Evolutionary conservation across 2,113 vertebrate species (phyloP).

Genomic region (Cyanocitta stelleri): DNA sequence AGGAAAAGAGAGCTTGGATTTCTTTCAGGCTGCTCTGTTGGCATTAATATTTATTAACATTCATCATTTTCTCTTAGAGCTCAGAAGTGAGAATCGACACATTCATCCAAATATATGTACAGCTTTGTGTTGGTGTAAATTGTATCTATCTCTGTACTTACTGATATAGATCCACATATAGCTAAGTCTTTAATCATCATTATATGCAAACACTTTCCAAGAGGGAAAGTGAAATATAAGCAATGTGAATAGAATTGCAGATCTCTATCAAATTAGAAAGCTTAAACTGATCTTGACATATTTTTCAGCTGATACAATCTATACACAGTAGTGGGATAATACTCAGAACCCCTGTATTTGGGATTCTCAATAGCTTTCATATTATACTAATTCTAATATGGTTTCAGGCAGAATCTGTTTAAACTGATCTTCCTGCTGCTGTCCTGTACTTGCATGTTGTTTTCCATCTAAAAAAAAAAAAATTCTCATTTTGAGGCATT

Average conservation of each 20-base stretch:
- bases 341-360: not conserved
- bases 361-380: not conserved
- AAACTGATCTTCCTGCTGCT: not conserved
- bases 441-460: not conserved
- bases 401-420: not conserved
- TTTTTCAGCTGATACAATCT: not conserved
- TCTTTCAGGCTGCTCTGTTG: not conserved
- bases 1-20: not conserved
- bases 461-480: not conserved
- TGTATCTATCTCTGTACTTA: not conserved
- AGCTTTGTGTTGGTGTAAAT: not conserved
- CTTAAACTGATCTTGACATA: not conserved
- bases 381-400: not conserved
- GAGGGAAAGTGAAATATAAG: not conserved
- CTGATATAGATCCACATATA: not conserved
- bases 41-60: not conserved
- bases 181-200: not conserved
- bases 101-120: not conserved
- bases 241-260: not conserved
- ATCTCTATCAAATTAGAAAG: not conserved
- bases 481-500: not conserved
- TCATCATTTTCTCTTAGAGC: not conserved
- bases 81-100: not conserved
- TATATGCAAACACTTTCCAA: not conserved
- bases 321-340: not conserved